phyloP scores from a whole-genome alignment of 2,113 vertebrate species.

The Chlorodrepanis virens region DNA sequence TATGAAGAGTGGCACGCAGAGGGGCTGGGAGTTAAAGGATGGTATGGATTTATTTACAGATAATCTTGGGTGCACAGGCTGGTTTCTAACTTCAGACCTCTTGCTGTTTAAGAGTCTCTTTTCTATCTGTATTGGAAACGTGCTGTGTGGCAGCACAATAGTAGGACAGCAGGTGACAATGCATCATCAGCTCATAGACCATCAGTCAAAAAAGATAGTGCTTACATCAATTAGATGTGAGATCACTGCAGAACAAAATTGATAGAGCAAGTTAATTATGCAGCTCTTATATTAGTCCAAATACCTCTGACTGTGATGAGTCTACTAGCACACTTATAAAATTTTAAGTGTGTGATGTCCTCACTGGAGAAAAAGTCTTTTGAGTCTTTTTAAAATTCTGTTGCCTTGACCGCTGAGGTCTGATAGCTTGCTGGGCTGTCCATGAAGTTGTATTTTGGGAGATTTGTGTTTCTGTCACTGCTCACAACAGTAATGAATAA shows the following conservation, averaged over 20 bases:
- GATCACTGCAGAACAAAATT: neutral
- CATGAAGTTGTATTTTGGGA: neutral
- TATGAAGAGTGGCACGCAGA: accelerated
- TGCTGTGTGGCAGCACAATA: neutral
- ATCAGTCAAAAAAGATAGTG: neutral
- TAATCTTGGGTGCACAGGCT: neutral
- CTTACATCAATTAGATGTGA: slow-evolving; percentile 35
- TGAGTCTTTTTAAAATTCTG: neutral
- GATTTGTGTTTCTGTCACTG: neutral
- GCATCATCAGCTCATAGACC: neutral
- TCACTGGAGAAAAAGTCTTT: neutral
- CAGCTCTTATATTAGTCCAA: neutral
- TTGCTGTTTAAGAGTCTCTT: neutral
- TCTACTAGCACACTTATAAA: neutral
- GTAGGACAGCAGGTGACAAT: neutral
- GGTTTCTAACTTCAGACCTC: neutral
- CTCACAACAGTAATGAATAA: neutral
- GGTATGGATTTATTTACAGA: neutral
- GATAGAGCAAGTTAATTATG: slow-evolving; percentile 21
- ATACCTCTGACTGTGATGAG: neutral
- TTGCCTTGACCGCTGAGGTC: neutral
- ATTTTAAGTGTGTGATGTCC: neutral
- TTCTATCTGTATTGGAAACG: neutral
- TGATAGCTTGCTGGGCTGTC: neutral
- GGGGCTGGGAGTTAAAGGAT: neutral